phyloP scores from a whole-genome alignment of 1,140 invertebrate species.

The Plectrocnemia conspersa region DNA sequence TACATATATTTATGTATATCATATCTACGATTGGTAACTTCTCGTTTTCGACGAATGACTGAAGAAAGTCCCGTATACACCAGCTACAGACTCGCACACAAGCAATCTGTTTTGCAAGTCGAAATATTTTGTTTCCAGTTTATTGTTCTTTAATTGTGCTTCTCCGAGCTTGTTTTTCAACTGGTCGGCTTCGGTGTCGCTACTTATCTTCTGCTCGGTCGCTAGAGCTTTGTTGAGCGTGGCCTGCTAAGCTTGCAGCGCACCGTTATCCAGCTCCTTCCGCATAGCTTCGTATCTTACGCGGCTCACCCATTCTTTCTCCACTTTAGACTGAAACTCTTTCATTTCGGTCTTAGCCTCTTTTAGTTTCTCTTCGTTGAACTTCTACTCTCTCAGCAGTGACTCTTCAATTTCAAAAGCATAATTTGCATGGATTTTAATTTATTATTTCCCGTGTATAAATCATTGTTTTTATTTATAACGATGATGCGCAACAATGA shows the following conservation, averaged over 20 bases:
- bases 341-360: constrained; percentile 4
- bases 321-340: constrained; percentile 19
- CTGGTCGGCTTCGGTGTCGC: constrained; percentile 47
- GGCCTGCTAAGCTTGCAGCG: constrained; percentile 48
- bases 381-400: constrained; percentile 16
- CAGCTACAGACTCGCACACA: constrained; percentile 14
- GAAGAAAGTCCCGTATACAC: neutral
- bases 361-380: constrained; percentile 12
- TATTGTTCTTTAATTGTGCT: constrained; percentile 29
- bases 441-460: too few species aligned
- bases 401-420: too few species aligned
- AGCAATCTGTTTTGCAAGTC: constrained; percentile 11
- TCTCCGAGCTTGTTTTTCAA: constrained; percentile 40
- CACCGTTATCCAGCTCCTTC: constrained; percentile 47
- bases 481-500: too few species aligned
- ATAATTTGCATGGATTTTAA: too few species aligned
- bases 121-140: constrained; percentile 16
- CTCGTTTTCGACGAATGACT: constrained; percentile 47
- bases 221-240: constrained; percentile 47
- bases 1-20: neutral
- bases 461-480: too few species aligned
- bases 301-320: constrained; percentile 23
- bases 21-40: constrained; percentile 53
- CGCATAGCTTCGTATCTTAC: constrained; percentile 30
- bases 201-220: constrained; percentile 43